These are phyloP conservation scores for Neosilurus mollespiculum DNA, from an alignment of 2,797 vertebrate species.

Conservation along the genomic window DNA sequence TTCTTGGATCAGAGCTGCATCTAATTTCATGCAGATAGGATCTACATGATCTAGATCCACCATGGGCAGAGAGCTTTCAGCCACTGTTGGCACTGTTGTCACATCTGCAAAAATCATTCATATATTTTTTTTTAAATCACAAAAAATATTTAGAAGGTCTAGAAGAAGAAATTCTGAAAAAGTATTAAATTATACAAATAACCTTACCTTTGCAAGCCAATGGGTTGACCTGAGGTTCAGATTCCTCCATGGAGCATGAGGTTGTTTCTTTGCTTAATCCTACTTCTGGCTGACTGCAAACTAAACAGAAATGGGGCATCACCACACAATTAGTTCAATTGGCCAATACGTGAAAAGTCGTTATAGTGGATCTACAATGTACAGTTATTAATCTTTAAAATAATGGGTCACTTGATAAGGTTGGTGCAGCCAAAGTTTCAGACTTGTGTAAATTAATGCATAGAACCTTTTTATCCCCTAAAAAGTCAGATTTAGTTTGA, in stretches of 20 bases:
- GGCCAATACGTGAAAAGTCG: no score
- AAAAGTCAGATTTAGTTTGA: no score
- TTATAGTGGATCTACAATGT: no score
- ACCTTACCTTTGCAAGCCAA: constrained; percentile 18
- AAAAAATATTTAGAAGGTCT: not conserved
- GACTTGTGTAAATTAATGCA: no score
- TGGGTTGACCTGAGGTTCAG: constrained; percentile 7
- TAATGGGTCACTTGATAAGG: no score
- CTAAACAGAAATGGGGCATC: not conserved
- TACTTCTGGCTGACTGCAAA: not conserved
- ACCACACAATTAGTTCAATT: no score
- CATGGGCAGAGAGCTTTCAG: not conserved
- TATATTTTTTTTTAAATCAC: not conserved
- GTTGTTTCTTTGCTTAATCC: not conserved
- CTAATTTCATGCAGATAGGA: constrained; percentile 1
- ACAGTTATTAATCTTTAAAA: no score
- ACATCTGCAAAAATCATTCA: constrained; percentile 14
- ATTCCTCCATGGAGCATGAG: not conserved
- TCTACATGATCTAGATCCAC: constrained; percentile 1
- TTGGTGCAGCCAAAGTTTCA: no score
- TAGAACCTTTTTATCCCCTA: no score
- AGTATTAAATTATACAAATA: not conserved
- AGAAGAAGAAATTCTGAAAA: not conserved
- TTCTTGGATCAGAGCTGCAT: not conserved
- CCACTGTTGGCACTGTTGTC: not conserved